phyloP scores from a whole-genome alignment of 1,140 invertebrate genomes.

The Telenomus remus region DNA sequence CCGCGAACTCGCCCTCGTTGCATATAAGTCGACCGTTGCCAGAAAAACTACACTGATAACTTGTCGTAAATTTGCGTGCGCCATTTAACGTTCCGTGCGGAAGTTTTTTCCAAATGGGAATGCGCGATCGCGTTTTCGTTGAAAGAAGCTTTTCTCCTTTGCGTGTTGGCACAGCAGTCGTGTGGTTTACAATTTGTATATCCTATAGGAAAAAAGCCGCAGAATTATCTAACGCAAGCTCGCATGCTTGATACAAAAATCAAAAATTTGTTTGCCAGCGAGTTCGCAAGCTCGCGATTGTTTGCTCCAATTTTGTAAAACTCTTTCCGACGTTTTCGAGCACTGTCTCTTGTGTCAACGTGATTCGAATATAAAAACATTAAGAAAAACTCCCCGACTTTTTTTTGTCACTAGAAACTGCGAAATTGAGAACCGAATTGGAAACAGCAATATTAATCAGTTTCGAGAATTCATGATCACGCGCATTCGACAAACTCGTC shows the following conservation, averaged over 20 bases:
- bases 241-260: no score
- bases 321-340: no score
- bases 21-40: conserved; percentile 24
- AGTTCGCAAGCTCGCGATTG: no score
- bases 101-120: conserved; percentile 1
- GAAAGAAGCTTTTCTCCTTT: not conserved
- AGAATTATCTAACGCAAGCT: no score
- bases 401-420: not conserved
- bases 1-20: conserved; percentile 13
- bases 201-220: no score
- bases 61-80: conserved; percentile 15
- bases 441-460: conserved; percentile 44
- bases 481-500: conserved; percentile 46
- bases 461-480: conserved; percentile 21
- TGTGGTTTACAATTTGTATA: no score
- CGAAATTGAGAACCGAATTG: conserved; percentile 17
- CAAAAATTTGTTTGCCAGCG: no score
- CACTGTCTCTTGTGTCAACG: no score
- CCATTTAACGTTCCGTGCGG: conserved; percentile 1
- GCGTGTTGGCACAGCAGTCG: no score
- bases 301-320: no score
- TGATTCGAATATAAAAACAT: no score
- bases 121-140: not conserved
- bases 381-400: no score
- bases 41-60: conserved; percentile 35